phyloP scores from a whole-genome alignment of 2,888 invertebrate genomes.

The Pristionchus exspectatus region DNA sequence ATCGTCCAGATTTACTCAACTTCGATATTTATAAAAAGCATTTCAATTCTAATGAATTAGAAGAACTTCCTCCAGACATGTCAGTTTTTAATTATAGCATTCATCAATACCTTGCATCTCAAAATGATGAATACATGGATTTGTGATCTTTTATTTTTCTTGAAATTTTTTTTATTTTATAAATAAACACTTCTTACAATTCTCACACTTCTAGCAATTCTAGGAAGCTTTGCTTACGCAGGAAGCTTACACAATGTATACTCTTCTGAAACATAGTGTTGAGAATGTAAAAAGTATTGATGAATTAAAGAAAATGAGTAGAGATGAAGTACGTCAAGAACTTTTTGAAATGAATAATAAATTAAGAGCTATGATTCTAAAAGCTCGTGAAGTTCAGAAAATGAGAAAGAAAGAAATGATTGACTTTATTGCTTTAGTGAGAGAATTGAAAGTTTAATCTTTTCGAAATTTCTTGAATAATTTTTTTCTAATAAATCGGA shows the following conservation, averaged over 20 bases:
- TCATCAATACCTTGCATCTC: too few relatives aligned
- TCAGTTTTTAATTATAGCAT: too few relatives aligned
- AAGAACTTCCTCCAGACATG: too few relatives aligned
- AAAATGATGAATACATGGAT: too few relatives aligned
- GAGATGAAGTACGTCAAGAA: conserved; percentile 61
- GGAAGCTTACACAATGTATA: not conserved
- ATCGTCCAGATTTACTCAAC: too few relatives aligned
- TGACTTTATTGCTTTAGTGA: conserved; percentile 58
- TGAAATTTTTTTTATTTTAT: not conserved
- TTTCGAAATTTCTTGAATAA: conserved; percentile 33
- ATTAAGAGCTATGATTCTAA: conserved; percentile 58
- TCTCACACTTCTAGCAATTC: too few relatives aligned
- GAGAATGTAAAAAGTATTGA: not conserved
- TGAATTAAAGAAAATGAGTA: conserved; percentile 59
- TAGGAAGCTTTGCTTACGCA: too few relatives aligned
- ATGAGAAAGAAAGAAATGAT: conserved; percentile 62
- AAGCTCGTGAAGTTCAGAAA: conserved; percentile 58
- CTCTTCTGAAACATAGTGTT: not conserved
- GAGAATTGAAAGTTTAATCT: conserved; percentile 46
- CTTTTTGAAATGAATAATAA: conserved; percentile 58
- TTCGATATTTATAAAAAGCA: too few relatives aligned
- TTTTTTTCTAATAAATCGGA: conserved; percentile 58
- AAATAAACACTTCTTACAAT: not conserved
- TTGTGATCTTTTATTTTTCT: not conserved
- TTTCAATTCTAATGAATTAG: too few relatives aligned